These are phyloP conservation scores for Rachycentron canadum DNA, from an alignment of 2,797 vertebrate species.

Conservation along the genomic window DNA sequence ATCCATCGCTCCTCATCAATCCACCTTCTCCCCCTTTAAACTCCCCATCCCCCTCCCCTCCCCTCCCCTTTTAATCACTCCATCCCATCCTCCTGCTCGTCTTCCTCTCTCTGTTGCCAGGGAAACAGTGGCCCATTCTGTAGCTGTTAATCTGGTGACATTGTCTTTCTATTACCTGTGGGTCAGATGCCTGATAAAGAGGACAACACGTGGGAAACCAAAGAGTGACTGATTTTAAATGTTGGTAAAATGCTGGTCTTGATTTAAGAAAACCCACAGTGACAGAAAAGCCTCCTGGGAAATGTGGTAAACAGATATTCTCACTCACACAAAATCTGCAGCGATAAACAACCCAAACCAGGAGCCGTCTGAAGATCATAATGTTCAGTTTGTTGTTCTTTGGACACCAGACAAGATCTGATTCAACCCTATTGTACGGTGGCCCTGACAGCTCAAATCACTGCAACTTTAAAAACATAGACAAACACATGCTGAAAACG, in stretches of 20 bases:
- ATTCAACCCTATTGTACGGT: neutral
- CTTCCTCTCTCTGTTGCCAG: slow-evolving; percentile 68
- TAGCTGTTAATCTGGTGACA: slow-evolving; percentile 78
- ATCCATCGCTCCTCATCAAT: slow-evolving; percentile 71
- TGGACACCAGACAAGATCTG: slow-evolving; percentile 1
- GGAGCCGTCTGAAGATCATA: neutral
- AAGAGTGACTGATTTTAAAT: slow-evolving; percentile 24
- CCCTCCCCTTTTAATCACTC: slow-evolving; percentile 67
- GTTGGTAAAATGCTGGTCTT: slow-evolving; percentile 40
- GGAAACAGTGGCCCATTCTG: slow-evolving; percentile 72
- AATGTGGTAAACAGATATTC: neutral
- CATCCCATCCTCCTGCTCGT: slow-evolving; percentile 54
- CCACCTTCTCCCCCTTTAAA: slow-evolving; percentile 67
- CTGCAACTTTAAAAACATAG: too few relatives aligned
- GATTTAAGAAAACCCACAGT: slow-evolving; percentile 10
- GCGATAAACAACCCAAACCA: neutral
- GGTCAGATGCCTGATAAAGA: slow-evolving; percentile 75
- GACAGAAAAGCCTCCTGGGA: slow-evolving; percentile 2
- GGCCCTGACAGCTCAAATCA: too few relatives aligned
- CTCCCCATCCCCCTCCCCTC: slow-evolving; percentile 20
- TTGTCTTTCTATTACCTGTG: slow-evolving; percentile 81
- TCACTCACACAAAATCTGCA: neutral
- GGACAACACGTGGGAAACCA: slow-evolving; percentile 74
- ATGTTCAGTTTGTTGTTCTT: slow-evolving; percentile 7
- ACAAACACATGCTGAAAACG: too few relatives aligned